These are phyloP conservation scores for Ctena decussata DNA, from an alignment of 2,888 invertebrate species.

Conservation along the genomic window DNA sequence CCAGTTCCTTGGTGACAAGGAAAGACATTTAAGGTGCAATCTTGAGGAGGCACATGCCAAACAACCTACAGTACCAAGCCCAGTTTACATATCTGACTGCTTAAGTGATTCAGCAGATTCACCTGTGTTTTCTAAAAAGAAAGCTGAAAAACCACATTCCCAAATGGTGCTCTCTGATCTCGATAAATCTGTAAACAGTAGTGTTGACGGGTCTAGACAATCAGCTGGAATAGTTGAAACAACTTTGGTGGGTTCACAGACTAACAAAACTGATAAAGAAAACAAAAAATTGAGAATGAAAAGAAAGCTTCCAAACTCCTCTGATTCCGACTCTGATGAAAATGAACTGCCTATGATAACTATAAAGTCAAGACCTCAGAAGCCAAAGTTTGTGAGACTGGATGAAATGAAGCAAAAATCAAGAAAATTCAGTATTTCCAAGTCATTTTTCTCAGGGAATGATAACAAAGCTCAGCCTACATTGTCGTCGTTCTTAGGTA, in stretches of 20 bases:
- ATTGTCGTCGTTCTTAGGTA: constrained; percentile 43
- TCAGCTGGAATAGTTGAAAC: too few species aligned
- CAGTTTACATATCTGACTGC: neutral
- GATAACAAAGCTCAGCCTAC: constrained; percentile 39
- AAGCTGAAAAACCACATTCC: neutral
- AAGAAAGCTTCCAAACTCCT: constrained; percentile 60
- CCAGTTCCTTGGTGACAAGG: neutral
- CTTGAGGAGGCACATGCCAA: neutral
- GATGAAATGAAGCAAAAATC: constrained; percentile 26
- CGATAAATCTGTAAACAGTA: too few species aligned
- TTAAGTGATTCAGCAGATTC: neutral
- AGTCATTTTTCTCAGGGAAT: constrained; percentile 41
- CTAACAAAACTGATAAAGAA: constrained; percentile 1
- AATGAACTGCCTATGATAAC: neutral
- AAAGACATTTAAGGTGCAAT: neutral
- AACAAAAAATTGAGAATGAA: constrained; percentile 35
- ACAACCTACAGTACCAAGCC: neutral
- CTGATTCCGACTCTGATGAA: constrained; percentile 59
- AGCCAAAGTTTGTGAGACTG: constrained; percentile 41
- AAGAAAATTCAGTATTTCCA: constrained; percentile 43
- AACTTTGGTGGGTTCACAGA: too few species aligned
- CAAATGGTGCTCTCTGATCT: too few species aligned
- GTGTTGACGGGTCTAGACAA: too few species aligned
- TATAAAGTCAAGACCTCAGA: neutral
- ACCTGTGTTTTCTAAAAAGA: neutral